Base-by-base conservation (phyloP, 2,113 vertebrate species). In the Otolemur garnettii region DNA sequence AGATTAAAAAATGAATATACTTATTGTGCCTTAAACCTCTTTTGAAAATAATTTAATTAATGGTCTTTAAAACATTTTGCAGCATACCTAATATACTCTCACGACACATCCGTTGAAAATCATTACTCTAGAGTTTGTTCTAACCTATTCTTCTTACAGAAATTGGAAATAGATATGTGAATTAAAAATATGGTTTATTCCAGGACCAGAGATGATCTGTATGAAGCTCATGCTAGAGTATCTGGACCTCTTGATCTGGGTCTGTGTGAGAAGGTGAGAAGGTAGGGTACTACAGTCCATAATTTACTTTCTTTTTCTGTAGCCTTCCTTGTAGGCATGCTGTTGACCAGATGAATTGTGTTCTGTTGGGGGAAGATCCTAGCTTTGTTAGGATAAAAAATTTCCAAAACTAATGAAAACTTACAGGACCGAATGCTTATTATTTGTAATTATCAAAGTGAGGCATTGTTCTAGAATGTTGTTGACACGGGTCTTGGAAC, bases 391-490 rank as follows among this genome's bases (percentile, higher is more conserved):
- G 59, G 4, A 66, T 81, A 57, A 82, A 87, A 84, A 77, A 21
- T n/a, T 74, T 81, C 28, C 64, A 53, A 84, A 96, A 81, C 59
- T 57, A 84, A 94, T 75, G 89, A 87, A 95, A 95, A 79, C 10
- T 45, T 94, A 90, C 90, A 74, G 28, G 75, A 87, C 13, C 60
- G 79, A 90, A 87, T 90, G 78, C 66, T 78, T 88, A 95, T 85
- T 75, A 75, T 50, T 57, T 78, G 55, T 82, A 78, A 96, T 71
- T 72, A 85, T 88, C 89, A 81, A 87, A 94, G 28, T 83, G 42
- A 93, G 96, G 53, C 26, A 78, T 87, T 94, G 81, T 92, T 95
- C 93, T 55, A 90, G 84, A 95, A 87, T 78, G 28, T 64, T 93
- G 68, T 96, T 94, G 82, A 95, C 53, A 55, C 30, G 33, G 50